These are phyloP conservation scores for Acrocyrtus sp. DNA, from an alignment of 2,888 invertebrate species.

Conservation along the genomic window DNA sequence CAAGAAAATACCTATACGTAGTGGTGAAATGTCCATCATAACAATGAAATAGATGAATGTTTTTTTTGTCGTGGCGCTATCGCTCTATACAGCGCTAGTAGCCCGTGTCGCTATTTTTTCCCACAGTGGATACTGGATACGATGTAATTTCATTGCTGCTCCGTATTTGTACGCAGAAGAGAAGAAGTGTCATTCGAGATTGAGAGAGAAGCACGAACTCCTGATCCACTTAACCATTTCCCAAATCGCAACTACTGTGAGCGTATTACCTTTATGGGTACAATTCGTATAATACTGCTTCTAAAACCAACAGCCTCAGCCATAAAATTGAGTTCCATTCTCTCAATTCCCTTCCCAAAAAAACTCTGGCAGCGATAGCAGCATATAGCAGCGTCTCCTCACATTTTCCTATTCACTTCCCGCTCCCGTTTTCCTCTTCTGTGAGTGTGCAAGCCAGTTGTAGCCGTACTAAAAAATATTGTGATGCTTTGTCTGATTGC, in stretches of 20 bases:
- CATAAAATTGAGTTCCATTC: constrained; percentile 36
- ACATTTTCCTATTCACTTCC: too few relatives aligned
- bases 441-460: constrained; percentile 36
- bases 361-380: background rate
- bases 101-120: too few relatives aligned
- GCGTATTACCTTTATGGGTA: constrained; percentile 20
- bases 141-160: too few relatives aligned
- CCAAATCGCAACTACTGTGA: constrained; percentile 44
- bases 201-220: constrained; percentile 48
- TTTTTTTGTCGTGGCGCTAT: too few relatives aligned
- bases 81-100: too few relatives aligned
- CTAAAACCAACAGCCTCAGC: constrained; percentile 22
- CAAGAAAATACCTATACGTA: too few relatives aligned
- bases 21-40: constrained; percentile 35
- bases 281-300: constrained; percentile 16
- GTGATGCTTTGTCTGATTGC: constrained; percentile 46
- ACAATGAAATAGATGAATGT: constrained; percentile 26
- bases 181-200: constrained; percentile 39
- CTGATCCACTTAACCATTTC: constrained; percentile 49
- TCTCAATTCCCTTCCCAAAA: too few relatives aligned
- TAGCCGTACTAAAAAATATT: constrained; percentile 43
- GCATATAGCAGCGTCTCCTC: constrained; percentile 12
- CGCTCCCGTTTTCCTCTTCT: too few relatives aligned
- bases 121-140: too few relatives aligned
- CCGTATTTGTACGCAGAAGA: too few relatives aligned